phyloP scores from a whole-genome alignment of 2,888 invertebrate genomes.

The Prenolepis imparis region DNA sequence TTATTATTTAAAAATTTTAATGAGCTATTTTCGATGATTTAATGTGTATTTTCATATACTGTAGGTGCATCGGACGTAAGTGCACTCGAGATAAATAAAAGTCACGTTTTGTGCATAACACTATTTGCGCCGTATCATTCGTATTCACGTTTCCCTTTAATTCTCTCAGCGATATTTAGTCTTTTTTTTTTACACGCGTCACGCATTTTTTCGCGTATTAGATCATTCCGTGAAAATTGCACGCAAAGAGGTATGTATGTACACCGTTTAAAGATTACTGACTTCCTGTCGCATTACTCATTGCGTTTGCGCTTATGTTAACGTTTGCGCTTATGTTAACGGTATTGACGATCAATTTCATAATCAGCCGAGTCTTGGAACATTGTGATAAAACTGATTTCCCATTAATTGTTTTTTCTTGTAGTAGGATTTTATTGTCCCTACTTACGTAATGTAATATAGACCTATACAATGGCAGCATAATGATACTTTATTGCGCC shows the following conservation, averaged over 20 bases:
- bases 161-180: not conserved
- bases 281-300: not conserved
- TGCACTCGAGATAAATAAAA: not conserved
- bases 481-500: not conserved
- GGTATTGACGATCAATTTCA: not conserved
- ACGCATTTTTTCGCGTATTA: constrained; percentile 29
- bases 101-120: constrained; percentile 8
- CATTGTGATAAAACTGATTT: not conserved
- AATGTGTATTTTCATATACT: not conserved
- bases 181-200: not conserved
- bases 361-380: not conserved
- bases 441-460: not conserved
- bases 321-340: not conserved
- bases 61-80: not conserved
- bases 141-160: constrained; percentile 6
- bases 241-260: not conserved
- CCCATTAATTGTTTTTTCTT: not conserved
- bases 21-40: not conserved
- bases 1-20: constrained; percentile 9
- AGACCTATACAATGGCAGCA: not conserved
- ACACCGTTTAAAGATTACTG: not conserved
- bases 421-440: not conserved
- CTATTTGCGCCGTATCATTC: not conserved
- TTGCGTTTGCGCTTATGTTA: not conserved
- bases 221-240: not conserved